Evolutionary conservation across 2,797 vertebrate species (phyloP).

Genomic region (Rhinoraja longicauda): DNA sequence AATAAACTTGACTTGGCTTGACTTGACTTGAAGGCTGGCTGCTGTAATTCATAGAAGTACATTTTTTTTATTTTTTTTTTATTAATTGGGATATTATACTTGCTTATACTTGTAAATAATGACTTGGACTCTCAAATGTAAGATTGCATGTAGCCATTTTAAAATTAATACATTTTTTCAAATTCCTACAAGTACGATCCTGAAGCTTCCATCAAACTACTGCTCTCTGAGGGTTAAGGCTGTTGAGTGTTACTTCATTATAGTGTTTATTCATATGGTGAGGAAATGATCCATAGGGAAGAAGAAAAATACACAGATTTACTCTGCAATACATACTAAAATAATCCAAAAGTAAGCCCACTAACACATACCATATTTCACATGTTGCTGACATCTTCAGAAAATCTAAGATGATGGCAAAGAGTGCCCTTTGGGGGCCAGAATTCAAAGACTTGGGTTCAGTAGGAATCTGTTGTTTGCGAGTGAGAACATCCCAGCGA

Average conservation of each 20-base stretch:
- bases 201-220: constrained; percentile 48
- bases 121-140: neutral
- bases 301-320: constrained; percentile 72
- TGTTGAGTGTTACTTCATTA: constrained; percentile 63
- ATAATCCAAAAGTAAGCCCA: constrained; percentile 66
- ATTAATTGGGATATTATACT: neutral
- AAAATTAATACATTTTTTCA: neutral
- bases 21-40: too few relatives aligned
- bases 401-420: constrained; percentile 25
- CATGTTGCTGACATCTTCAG: constrained; percentile 45
- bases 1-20: too few relatives aligned
- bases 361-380: constrained; percentile 64
- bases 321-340: constrained; percentile 66
- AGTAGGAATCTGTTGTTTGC: neutral
- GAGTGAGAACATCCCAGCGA: neutral
- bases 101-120: neutral
- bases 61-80: neutral
- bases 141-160: neutral
- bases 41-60: neutral
- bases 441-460: neutral
- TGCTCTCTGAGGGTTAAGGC: constrained; percentile 55
- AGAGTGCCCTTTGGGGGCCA: neutral
- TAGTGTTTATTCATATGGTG: constrained; percentile 70
- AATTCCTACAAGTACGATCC: neutral
- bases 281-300: constrained; percentile 71